Conservation (phyloP, 2,888 invertebrate species). For the Campaea margaritaria region DNA sequence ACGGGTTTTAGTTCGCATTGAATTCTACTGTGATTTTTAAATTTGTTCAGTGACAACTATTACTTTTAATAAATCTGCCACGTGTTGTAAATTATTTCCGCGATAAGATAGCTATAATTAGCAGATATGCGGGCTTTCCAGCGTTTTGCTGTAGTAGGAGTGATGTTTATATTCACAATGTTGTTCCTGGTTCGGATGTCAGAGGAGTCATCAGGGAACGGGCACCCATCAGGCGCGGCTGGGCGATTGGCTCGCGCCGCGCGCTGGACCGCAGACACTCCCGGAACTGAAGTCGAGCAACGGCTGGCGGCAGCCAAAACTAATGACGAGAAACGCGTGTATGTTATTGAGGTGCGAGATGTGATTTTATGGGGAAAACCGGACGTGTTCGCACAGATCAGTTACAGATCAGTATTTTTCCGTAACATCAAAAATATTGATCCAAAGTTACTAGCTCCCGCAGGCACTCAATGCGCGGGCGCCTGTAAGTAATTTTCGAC, state of each 20-base stretch:
- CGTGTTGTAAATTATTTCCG: constrained; percentile 8
- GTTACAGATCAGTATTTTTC: too few species aligned
- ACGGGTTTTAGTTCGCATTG: not conserved
- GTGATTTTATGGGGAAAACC: not conserved
- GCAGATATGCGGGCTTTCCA: constrained; percentile 56
- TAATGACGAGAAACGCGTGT: constrained; percentile 32
- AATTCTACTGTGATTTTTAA: not conserved
- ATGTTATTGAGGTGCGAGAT: constrained; percentile 44
- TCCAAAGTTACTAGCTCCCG: too few species aligned
- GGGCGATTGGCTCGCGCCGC: constrained; percentile 37
- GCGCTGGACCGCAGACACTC: constrained; percentile 1
- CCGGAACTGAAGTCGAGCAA: constrained; percentile 9
- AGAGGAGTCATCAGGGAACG: constrained; percentile 39
- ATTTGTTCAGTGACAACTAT: not conserved
- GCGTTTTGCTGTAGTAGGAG: constrained; percentile 51
- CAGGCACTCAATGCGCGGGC: too few species aligned
- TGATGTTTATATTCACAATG: constrained; percentile 49
- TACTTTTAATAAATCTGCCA: not conserved
- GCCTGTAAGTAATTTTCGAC: too few species aligned
- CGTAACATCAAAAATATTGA: too few species aligned
- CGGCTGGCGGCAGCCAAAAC: constrained; percentile 17
- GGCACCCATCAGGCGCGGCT: constrained; percentile 39
- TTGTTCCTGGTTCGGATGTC: constrained; percentile 52
- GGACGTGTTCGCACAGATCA: too few species aligned
- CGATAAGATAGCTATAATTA: constrained; percentile 23